Conservation (phyloP, 37 sponge, comb jelly and placozoan genomes). For the Petrosia ficiformis region DNA sequence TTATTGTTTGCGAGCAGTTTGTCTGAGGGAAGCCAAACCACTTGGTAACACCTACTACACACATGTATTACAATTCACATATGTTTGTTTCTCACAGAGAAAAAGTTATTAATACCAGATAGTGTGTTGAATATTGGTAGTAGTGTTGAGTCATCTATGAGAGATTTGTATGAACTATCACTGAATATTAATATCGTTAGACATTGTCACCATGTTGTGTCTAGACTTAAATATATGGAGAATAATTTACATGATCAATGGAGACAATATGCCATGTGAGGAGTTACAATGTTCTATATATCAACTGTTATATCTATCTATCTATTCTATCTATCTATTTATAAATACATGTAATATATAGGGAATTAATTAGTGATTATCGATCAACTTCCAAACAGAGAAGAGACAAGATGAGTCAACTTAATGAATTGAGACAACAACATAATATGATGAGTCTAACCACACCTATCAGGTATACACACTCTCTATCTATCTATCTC, state of each 20-base stretch:
- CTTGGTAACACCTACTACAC: constrained; percentile 20
- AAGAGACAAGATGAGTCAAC: too few relatives aligned
- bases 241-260: constrained; percentile 39
- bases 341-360: too few relatives aligned
- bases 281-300: too few relatives aligned
- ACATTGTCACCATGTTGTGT: constrained; percentile 13
- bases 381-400: too few relatives aligned
- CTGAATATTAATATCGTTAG: constrained; percentile 27
- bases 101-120: not conserved
- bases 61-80: not conserved
- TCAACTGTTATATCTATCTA: too few relatives aligned
- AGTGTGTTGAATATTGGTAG: constrained; percentile 36
- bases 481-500: too few relatives aligned
- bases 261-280: constrained; percentile 44
- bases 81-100: not conserved
- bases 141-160: constrained; percentile 49
- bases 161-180: constrained; percentile 10
- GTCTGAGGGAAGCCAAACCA: constrained; percentile 27
- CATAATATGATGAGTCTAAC: too few relatives aligned
- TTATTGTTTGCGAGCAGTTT: constrained; percentile 42
- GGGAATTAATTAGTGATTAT: too few relatives aligned
- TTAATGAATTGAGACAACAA: too few relatives aligned
- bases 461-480: too few relatives aligned
- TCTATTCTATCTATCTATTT: too few relatives aligned
- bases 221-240: constrained; percentile 10